Base-by-base conservation (phyloP, 2,113 vertebrate genomes). In the Hippocampus comes region DNA sequence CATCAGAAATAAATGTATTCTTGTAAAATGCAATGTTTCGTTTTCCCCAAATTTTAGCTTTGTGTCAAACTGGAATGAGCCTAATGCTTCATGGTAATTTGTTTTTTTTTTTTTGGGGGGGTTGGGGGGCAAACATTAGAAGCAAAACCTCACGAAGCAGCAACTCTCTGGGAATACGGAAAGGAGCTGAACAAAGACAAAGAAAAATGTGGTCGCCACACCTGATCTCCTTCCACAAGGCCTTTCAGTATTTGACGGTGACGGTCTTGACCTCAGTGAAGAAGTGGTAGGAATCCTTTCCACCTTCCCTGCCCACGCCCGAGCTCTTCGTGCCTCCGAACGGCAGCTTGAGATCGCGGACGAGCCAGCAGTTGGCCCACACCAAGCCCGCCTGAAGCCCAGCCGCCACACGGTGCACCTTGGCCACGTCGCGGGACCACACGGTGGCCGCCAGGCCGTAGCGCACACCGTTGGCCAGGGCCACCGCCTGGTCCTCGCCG, bases 301-400 rank as follows among this genome's bases (percentile, higher is more conserved):
- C 95, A 43, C 97, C 97, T 43, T 99, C 97, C 78, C 97, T 94
- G 21, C 97, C 97, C 66, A 98, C 76, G 1, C 97, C 97, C 5
- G 97, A 99, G 75, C 87, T 88, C 88, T 99, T 99, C 96, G 97
- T 95, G 20, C 97, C 97, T 27, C 97, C 97, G 17, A 99, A 99
- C 0, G 97, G 97, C 78, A 99, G 92, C 77, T 98, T 99, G 79
- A 99, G 91, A 79, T 99, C 97, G 67, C 97, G 93, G 82, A 99
- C 83, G 63, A 99, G 90, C 97, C 97, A 99, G 89, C 96, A 98
- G 87, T 99, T 99, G 89, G 94, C 95, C 97, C 97, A 99, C 71
- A 99, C 95, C 84, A 97, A 64, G 0, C 97, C 97, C 0, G 94
- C 87, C 79, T 98, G 94, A 3, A 99, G 77, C 65, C 68, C 91